Evolutionary conservation across 2,888 invertebrate species (phyloP).

Genomic region (Gandaritis pyraliata): DNA sequence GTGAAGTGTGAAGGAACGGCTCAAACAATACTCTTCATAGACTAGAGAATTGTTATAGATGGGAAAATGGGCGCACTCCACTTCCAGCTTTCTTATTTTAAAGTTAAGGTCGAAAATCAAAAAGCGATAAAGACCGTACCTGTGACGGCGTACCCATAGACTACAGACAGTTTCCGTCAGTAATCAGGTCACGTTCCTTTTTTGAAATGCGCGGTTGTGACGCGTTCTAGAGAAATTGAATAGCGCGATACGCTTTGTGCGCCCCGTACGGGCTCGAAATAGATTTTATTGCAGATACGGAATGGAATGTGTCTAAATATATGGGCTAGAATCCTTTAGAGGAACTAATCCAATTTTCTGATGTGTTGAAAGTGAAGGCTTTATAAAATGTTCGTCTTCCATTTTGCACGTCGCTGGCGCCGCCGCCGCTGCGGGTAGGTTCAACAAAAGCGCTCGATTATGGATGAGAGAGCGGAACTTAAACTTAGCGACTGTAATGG

Average conservation of each 20-base stretch:
- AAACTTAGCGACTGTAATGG: constrained; percentile 45
- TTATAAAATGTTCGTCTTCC: constrained; percentile 46
- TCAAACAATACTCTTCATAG: constrained; percentile 68
- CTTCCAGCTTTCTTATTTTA: constrained; percentile 47
- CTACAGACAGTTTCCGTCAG: constrained; percentile 78
- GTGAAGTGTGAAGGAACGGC: constrained; percentile 60
- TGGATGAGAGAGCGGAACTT: constrained; percentile 46
- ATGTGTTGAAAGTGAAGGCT: constrained; percentile 41
- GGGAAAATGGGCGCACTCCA: constrained; percentile 44
- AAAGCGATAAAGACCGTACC: constrained; percentile 45
- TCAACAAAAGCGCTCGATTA: constrained; percentile 58
- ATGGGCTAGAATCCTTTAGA: constrained; percentile 24
- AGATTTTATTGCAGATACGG: constrained; percentile 53
- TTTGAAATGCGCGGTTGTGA: constrained; percentile 71
- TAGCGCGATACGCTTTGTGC: constrained; percentile 46
- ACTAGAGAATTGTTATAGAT: constrained; percentile 53
- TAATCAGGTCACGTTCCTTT: constrained; percentile 83
- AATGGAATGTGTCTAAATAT: constrained; percentile 37
- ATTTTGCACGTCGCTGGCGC: constrained; percentile 57
- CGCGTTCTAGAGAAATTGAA: constrained; percentile 52
- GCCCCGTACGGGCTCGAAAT: constrained; percentile 50
- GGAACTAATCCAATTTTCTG: constrained; percentile 44
- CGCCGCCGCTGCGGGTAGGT: constrained; percentile 26
- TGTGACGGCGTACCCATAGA: constrained; percentile 67
- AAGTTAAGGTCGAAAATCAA: constrained; percentile 54